Evolutionary conservation across 2,113 vertebrate genomes (phyloP).

Genomic region (Hystrix brachyura): DNA sequence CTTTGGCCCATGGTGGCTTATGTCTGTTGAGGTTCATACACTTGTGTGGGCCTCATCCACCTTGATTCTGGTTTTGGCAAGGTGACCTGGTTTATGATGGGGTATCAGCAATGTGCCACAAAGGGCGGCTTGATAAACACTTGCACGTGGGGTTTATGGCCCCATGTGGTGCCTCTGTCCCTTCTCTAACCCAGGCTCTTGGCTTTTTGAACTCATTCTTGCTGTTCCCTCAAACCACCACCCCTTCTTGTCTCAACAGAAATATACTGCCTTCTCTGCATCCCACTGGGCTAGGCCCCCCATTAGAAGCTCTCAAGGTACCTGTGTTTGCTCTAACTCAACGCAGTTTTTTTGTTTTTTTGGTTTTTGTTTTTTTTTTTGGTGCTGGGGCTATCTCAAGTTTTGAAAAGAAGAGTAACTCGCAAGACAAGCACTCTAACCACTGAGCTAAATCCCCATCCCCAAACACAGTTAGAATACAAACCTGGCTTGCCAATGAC

Average conservation of each 20-base stretch:
- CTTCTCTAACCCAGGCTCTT: not conserved
- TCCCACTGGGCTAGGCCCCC: not conserved
- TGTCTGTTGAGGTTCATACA: not conserved
- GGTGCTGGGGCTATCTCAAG: too few species aligned
- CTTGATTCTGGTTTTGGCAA: not conserved
- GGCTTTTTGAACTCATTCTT: not conserved
- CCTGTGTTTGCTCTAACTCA: not conserved
- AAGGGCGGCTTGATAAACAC: not conserved
- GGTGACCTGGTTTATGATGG: not conserved
- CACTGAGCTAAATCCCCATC: not conserved
- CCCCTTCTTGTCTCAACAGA: not conserved
- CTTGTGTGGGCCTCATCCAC: not conserved
- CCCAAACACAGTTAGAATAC: not conserved
- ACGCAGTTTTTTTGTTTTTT: too few species aligned
- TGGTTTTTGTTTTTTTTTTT: too few species aligned
- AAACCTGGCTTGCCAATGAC: not conserved
- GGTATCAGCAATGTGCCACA: not conserved
- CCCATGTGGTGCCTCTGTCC: not conserved
- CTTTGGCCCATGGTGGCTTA: not conserved
- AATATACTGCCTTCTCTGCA: not conserved
- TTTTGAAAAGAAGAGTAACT: too few species aligned
- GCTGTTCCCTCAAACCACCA: not conserved
- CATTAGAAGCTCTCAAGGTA: not conserved
- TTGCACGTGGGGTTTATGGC: not conserved
- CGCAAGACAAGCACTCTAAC: too few species aligned